phyloP scores from a whole-genome alignment of 2,888 invertebrate species.

The Caenorhabditis becei region DNA sequence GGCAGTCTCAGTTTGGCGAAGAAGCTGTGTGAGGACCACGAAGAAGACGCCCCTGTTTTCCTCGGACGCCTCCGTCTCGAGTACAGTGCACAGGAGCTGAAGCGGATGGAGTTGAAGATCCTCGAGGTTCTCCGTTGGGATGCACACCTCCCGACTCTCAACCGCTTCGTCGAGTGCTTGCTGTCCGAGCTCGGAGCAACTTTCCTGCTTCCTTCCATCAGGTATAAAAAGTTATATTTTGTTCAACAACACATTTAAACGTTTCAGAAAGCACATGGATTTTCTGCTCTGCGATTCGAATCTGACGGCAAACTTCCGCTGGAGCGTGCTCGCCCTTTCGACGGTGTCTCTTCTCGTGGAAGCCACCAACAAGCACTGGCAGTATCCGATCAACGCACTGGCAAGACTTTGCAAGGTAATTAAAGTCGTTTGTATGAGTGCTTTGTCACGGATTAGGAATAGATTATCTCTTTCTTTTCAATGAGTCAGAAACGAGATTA shows the following conservation, averaged over 20 bases:
- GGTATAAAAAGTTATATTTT: conserved; percentile 31
- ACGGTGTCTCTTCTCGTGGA: conserved; percentile 66
- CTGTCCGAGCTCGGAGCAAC: conserved; percentile 61
- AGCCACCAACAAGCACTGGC: conserved; percentile 65
- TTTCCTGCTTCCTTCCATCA: conserved; percentile 62
- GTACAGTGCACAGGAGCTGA: conserved; percentile 68
- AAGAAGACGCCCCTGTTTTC: conserved; percentile 64
- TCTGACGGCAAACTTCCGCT: conserved; percentile 60
- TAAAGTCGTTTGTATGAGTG: not conserved
- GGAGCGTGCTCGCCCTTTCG: conserved; percentile 64
- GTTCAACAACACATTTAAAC: not conserved
- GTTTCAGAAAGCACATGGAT: conserved; percentile 65
- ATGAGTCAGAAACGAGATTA: not conserved
- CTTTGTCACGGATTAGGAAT: not conserved
- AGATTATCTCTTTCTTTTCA: not conserved
- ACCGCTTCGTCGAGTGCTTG: conserved; percentile 68
- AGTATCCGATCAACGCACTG: conserved; percentile 57
- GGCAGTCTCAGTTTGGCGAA: conserved; percentile 69
- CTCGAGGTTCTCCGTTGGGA: conserved; percentile 69
- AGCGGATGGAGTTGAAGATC: conserved; percentile 70
- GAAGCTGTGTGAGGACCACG: conserved; percentile 71
- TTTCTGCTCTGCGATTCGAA: conserved; percentile 64
- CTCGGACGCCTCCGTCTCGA: conserved; percentile 65
- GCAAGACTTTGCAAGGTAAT: conserved; percentile 59
- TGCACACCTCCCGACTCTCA: conserved; percentile 68